Conservation (phyloP, 2,797 vertebrate genomes). For the Scleropages formosus region DNA sequence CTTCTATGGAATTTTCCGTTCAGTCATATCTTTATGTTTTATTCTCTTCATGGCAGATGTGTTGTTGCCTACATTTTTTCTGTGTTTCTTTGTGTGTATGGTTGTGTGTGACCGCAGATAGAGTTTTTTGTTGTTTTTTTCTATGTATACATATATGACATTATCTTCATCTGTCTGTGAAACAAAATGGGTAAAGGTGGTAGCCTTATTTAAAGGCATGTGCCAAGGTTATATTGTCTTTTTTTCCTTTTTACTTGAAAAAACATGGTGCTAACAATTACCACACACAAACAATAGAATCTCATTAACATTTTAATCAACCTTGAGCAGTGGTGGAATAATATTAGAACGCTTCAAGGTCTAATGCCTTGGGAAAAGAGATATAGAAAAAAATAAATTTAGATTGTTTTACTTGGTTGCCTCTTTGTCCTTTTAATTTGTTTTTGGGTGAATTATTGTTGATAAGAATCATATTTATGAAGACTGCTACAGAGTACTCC, state of each 20-base stretch:
- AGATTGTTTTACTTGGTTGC: constrained; percentile 37
- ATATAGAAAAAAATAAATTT: constrained; percentile 41
- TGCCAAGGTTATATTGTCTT: constrained; percentile 22
- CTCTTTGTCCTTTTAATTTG: constrained; percentile 37
- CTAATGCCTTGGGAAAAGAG: constrained; percentile 41
- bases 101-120: background rate
- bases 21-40: too few species aligned
- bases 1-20: too few species aligned
- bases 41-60: too few species aligned
- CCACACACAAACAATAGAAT: constrained; percentile 32
- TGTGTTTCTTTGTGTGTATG: background rate
- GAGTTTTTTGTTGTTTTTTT: background rate
- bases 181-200: background rate
- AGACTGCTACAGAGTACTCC: constrained; percentile 14
- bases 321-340: constrained; percentile 35
- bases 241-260: constrained; percentile 20
- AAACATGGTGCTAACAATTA: constrained; percentile 34
- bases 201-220: background rate
- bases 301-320: constrained; percentile 42
- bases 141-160: background rate
- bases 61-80: too few species aligned
- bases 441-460: constrained; percentile 39
- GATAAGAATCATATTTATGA: constrained; percentile 35
- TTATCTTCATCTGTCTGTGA: background rate
- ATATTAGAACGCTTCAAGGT: constrained; percentile 41